phyloP scores from a whole-genome alignment of 2,797 vertebrate genomes.

The Sciurus carolinensis region DNA sequence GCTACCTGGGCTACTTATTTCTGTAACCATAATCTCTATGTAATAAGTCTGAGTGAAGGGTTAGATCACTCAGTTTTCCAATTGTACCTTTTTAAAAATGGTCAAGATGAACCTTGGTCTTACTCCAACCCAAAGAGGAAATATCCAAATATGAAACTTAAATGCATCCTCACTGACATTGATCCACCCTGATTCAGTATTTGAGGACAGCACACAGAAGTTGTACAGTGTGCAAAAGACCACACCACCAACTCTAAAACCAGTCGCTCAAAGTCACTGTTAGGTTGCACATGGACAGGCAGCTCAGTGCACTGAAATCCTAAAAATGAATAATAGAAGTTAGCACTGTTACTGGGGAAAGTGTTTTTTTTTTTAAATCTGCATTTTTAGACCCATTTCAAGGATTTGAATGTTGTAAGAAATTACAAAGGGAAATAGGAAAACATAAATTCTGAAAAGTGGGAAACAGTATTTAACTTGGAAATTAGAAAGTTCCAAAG shows the following conservation, averaged over 20 bases:
- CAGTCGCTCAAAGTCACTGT: not conserved
- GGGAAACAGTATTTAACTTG: not conserved
- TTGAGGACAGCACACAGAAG: not conserved
- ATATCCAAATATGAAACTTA: not conserved
- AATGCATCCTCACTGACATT: not conserved
- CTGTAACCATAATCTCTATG: not conserved
- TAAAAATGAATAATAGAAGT: not conserved
- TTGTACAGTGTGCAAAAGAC: not conserved
- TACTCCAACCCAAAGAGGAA: not conserved
- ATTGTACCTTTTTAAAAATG: not conserved
- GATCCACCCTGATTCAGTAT: not conserved
- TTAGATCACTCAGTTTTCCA: not conserved
- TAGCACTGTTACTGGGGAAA: not conserved
- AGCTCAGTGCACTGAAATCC: not conserved
- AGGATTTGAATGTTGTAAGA: not conserved
- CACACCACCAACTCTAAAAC: not conserved
- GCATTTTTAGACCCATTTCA: not conserved
- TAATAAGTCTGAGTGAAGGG: not conserved
- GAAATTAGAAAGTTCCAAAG: slow-evolving; percentile 27
- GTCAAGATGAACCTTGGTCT: not conserved
- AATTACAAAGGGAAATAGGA: not conserved
- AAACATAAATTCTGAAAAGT: not conserved
- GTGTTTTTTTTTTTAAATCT: not conserved
- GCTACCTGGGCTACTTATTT: not conserved
- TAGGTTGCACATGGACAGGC: not conserved